Base-by-base conservation (phyloP, 2,888 invertebrate genomes). In the Tipula vernalis region DNA sequence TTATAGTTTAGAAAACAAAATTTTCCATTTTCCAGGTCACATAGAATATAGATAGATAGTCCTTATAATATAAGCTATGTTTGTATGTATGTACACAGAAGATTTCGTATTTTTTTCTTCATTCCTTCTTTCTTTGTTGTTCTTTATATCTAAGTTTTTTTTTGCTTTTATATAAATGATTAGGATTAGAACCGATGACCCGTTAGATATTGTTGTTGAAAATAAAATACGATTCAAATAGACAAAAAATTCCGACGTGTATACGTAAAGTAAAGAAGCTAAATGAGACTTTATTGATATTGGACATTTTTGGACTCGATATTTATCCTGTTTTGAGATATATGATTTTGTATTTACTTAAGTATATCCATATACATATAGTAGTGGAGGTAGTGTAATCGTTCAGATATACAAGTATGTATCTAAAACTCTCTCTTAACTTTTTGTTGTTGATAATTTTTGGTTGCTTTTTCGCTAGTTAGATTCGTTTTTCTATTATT, bases 241-340 rank as follows among this genome's bases (percentile, higher is more conserved):
- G 71, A 71, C 18, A 71, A 71, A 71, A 28, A 71, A 71, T 28
- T 28, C 71, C 71, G 71, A 71, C 71, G 71, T 71, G 71, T 71
- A 71, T 71, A 71, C 71, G 71, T 71, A 71, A 71, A 71, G 71
- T 71, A 71, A 71, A 71, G 85, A 87, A 87, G 87, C 87, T 87
- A 87, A 87, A 87, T 87, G 87, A 87, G 87, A 87, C 86, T 87
- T 87, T 87, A 87, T 87, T 87, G 87, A 87, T 87, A 87, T 87
- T 87, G 87, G 85, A 85, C 87, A 87, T 87, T 87, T 41, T 84
- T 41, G n/a, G 12, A 3, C 71, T 71, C 36, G 84, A 84, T 84
- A 84, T 84, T 84, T 84, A 84, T 84, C 84, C 84, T 41, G 84
- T 39, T 71, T 71, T 84, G 84, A 84, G 84, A 84, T 84, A 87